Evolutionary conservation across 2,888 invertebrate species (phyloP), one percentile per base, ranked within the genome.

Genomic region (Hermaeophaga mercurialis): DNA sequence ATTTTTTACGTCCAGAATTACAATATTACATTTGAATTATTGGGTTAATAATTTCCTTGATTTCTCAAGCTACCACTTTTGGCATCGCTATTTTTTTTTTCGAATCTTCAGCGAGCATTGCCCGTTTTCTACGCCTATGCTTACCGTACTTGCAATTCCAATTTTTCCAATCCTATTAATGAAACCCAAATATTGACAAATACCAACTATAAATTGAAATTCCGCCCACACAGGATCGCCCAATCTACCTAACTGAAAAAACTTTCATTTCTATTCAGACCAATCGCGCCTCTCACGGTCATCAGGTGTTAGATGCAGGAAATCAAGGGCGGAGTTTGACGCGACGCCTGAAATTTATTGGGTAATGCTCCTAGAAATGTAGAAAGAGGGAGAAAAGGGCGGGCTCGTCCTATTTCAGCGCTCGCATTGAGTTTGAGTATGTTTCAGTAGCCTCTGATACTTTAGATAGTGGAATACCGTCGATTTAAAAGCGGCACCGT

Each of bases 231-330:
- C 34, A 43, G 26, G 17, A 43, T 43, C 24, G 31, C 18, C 43
- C 19, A 52, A 52, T 33, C 33, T 34, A 52, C 8, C 34, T 43
- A 17, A 39, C 31, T 15, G 18, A 33, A 52, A 52, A 52, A 50
- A 43, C 24, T 52, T 43, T 39, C 50, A 31, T 18, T 39, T 39
- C 39, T 19, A 19, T 19, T 18, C n/a, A 18, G 9, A 43, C 50
- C 50, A 52, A 52, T 52, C 33, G 8, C 14, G 12, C 33, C 19
- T 9, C 15, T 2, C 31, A 15, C 31, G 19, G 4, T 38, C 39
- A n/a, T 70, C 73, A 75, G 72, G 73, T 74, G 72, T 70, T 72
- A 72, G 72, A 73, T 65, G 68, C 66, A 67, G 66, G 67, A 70
- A 67, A 65, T 64, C 52, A 58, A 60, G 66, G 71, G 72, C 59